These are phyloP conservation scores for Amphiprion percula DNA, from an alignment of 2,113 vertebrate species.

Conservation along the genomic window DNA sequence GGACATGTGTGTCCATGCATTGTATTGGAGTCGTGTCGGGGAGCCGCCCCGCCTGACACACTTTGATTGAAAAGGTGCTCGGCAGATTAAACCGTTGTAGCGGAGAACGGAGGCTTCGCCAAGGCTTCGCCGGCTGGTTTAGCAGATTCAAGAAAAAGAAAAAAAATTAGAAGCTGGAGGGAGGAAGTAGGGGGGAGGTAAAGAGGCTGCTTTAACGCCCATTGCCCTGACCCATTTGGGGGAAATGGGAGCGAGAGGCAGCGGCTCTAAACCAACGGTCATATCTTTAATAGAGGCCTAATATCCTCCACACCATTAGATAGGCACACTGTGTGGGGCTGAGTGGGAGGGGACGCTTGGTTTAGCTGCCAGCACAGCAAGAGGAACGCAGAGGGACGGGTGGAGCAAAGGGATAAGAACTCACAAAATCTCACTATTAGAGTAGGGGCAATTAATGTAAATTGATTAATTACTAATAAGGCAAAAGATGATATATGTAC, in stretches of 20 bases:
- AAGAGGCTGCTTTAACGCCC: conserved; percentile 45
- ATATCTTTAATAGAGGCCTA: conserved; percentile 66
- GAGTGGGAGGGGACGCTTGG: conserved; percentile 52
- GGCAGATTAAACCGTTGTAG: conserved; percentile 74
- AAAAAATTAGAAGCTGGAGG: neutral
- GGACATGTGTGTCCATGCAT: conserved; percentile 73
- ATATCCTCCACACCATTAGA: conserved; percentile 72
- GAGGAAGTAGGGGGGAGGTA: neutral
- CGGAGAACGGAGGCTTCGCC: conserved; percentile 30
- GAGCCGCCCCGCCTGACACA: conserved; percentile 64
- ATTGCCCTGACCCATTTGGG: conserved; percentile 56
- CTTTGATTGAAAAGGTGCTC: conserved; percentile 74
- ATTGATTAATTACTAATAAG: no score
- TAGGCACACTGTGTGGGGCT: conserved; percentile 39
- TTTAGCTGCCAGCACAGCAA: conserved; percentile 47
- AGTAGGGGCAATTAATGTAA: neutral
- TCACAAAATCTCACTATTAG: neutral
- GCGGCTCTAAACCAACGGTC: conserved; percentile 65
- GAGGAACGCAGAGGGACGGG: conserved; percentile 8
- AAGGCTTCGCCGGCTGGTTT: conserved; percentile 52
- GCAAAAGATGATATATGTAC: no score
- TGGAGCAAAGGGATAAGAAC: neutral
- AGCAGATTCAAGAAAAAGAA: conserved; percentile 41
- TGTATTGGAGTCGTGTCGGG: conserved; percentile 73
- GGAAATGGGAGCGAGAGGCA: conserved; percentile 54